Evolutionary conservation across 2,888 invertebrate species (phyloP), one percentile per base, ranked within the genome.

Genomic region (Teinopalpus imperialis): DNA sequence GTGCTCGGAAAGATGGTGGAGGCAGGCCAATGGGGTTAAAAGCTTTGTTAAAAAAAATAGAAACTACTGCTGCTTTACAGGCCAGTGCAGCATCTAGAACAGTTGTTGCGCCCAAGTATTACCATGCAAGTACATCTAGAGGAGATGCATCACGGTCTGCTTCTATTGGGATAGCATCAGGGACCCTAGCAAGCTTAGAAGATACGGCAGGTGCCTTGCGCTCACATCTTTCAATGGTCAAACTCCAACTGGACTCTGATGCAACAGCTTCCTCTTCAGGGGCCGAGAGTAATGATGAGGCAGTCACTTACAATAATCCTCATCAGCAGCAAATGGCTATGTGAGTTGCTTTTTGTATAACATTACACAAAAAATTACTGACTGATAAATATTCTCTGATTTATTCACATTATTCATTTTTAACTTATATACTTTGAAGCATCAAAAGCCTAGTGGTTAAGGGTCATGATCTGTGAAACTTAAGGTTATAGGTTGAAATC

Each of bases 231-330:
- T 90, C 92, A 14, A 89, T 94, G 52, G 91, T 96, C 43, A 94
- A 95, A 69, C 89, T 90, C 48, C 93, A 93, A 61, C 89, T 96
- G 53, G 98, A 98, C 78, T 97, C 97, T 1, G 98, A 98, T 85
- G 97, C 96, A 21, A 98, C 98, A 0, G 96, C 94, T 8, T 97
- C 97, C 50, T 97, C 97, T 67, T 97, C 97, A 8, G 98, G 97
- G 40, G 97, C 96, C 20, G 98, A 98, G 76, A 97, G 97, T 66
- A 96, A 96, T 76, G 97, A 98, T 87, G 97, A 98, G 76, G 92
- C 94, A 83, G 92, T 94, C 56, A 81, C 89, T 49, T 95, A 94
- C 81, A 95, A 92, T 75, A 95, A 95, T 81, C 90, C 92, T 35
- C 92, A 92, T 65, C 95, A 95, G 68, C 93, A 94, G 64, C 91